Evolutionary conservation across 2,888 invertebrate species (phyloP), one percentile per base, ranked within the genome.

Genomic region (Anthoptus insignis): DNA sequence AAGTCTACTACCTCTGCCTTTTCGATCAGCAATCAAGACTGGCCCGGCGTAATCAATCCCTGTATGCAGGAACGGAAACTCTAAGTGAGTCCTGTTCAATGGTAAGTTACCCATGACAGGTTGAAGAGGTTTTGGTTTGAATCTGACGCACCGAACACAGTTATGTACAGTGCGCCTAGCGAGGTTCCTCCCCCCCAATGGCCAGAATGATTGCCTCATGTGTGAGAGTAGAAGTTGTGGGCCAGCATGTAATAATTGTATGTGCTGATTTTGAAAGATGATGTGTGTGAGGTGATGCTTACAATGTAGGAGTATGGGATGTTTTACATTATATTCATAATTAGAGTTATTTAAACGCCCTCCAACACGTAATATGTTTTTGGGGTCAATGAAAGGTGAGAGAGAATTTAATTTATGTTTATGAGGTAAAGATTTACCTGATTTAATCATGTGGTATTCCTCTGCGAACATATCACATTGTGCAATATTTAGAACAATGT

Each of bases 31-130:
- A 59, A 75, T 69, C 66, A 70, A 7, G 13, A 74, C 63, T 42
- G 74, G 74, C 6, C 72, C 72, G 8, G 72, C 72, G 29, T 72
- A 70, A 61, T 73, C 70, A n/a, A 69, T 63, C n/a, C 66, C 69
- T 34, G 70, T 71, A 39, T 70, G 68, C 0, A 22, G 16, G 27
- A 73, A 74, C 3, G 68, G 66, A 47, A 59, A 72, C 6, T 73
- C 67, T 0, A 58, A 47, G 7, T 73, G 67, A 13, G 68, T 34
- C 11, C 72, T 66, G 45, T 70, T 50, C n/a, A 42, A 27, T 3
- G 75, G 73, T 5, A 75, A 29, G n/a, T n/a, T n/a, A 7, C 67
- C 73, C 75, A 75, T 75, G n/a, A 67, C 58, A 7, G 45, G 50
- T 14, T 66, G 67, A 24, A 68, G 19, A 19, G 65, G 60, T 47